These are phyloP conservation scores for Apogon talboti DNA, from an alignment of 2,797 vertebrate species.

Conservation along the genomic window DNA sequence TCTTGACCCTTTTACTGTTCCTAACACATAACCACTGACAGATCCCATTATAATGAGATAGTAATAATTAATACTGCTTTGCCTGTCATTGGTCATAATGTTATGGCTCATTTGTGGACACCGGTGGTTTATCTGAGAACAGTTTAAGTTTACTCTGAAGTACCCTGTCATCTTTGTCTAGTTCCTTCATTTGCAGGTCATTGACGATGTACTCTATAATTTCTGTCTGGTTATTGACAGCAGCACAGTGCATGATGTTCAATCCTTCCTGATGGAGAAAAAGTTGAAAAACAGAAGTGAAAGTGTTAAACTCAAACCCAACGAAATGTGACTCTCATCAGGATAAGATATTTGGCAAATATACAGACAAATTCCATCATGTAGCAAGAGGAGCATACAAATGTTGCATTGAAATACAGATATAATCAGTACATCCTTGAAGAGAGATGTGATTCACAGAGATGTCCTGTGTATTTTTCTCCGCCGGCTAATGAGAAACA, in stretches of 20 bases:
- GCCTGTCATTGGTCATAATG: too few species aligned
- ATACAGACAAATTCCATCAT: background rate
- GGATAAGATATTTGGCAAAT: background rate
- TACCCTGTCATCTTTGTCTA: conserved; percentile 90
- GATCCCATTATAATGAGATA: too few species aligned
- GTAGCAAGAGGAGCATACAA: conserved; percentile 1
- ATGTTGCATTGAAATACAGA: conserved; percentile 3
- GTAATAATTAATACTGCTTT: too few species aligned
- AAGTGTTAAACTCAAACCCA: background rate
- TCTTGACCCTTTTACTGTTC: too few species aligned
- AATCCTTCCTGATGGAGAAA: conserved; percentile 84
- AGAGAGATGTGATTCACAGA: background rate
- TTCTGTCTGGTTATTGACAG: conserved; percentile 87
- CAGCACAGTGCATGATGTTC: conserved; percentile 92
- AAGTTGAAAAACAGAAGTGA: background rate
- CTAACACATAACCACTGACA: too few species aligned
- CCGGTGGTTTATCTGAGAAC: background rate
- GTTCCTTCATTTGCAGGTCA: conserved; percentile 89
- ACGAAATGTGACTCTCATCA: background rate
- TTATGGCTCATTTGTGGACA: background rate
- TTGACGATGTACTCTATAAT: conserved; percentile 90
- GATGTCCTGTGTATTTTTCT: background rate
- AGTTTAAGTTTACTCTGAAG: background rate
- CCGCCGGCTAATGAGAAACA: background rate
- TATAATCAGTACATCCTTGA: background rate